Percentiles rank a stretch among this genome's conserved stretches.
These are phyloP conservation scores for Conus betulinus DNA, from an alignment of 1,140 invertebrate species.

Conservation along the genomic window DNA sequence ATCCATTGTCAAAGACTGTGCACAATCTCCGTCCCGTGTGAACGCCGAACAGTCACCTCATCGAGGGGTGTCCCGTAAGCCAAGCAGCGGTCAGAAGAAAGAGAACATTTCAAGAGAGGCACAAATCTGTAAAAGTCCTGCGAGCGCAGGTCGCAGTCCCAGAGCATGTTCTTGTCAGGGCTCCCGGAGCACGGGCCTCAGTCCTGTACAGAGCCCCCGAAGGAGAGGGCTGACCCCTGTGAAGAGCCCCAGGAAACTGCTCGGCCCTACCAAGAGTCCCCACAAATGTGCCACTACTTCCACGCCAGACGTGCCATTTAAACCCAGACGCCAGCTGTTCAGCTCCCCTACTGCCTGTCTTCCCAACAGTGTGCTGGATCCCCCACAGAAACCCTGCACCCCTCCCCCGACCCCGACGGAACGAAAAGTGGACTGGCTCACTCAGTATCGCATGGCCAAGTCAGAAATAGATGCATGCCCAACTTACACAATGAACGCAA, in stretches of 20 bases:
- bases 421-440: conserved; percentile 19
- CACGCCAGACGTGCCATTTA: background rate
- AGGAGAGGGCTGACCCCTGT: background rate
- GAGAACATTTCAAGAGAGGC: background rate
- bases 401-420: background rate
- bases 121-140: background rate
- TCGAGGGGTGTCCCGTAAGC: background rate
- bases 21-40: background rate
- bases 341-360: conserved; percentile 17
- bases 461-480: background rate
- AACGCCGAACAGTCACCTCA: background rate
- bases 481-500: background rate
- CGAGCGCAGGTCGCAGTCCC: background rate
- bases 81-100: background rate
- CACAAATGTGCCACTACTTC: background rate
- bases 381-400: background rate
- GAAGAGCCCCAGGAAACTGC: background rate
- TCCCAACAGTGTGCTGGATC: conserved; percentile 21
- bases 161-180: background rate
- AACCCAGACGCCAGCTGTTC: background rate
- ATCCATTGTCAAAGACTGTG: background rate
- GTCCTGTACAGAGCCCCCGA: background rate
- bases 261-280: background rate
- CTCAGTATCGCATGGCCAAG: conserved; percentile 2
- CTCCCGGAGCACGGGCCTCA: background rate